Base-by-base conservation (phyloP, 2,888 invertebrate species). In the Andrena bucephala region DNA sequence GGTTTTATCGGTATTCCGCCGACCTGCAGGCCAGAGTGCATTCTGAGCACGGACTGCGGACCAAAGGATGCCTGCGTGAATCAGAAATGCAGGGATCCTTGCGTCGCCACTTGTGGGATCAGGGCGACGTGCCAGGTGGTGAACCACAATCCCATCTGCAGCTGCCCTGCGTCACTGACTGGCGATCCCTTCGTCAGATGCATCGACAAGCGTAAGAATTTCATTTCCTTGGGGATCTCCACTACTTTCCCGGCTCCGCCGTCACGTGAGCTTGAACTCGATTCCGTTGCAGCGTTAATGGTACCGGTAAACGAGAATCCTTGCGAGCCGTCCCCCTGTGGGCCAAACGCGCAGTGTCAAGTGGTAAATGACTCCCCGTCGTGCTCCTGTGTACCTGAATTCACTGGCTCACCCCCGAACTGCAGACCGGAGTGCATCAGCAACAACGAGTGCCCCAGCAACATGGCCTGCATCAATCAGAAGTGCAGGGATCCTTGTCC, bases 391-490 rank as follows among this genome's bases (percentile, higher is more conserved):
- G 92, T 96, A 77, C 95, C 95, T 20, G 96, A 96, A 81, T 96
- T 95, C 95, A 96, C 95, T 94, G 96, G 96, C n/a, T 90, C 95
- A 36, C 96, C 96, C 52, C 95, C 94, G 33, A 95, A 95, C 78
- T 98, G 98, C 91, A 95, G 96, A 85, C 97, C 97, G 0, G 97
- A 97, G 94, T 98, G 98, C 92, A 95, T 97, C 50, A 95, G 97
- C 65, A 97, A 97, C 93, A 96, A 96, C 1, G 98, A 98, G 92
- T 98, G 98, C 92, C 94, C 96, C 5, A 96, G 96, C 68, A 95
- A 96, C 92, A 94, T 95, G 89, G 97, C 97, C 3, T 97, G 97
- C 90, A 95, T 96, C 36, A 96, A 96, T 93, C 96, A 96, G 91
- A 97, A 96, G 94, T 97, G 97, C 92, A 95, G 95, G 86, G 97